Evolutionary conservation across 2,797 vertebrate species (phyloP).

Genomic region (Hypotaenidia okinawae): DNA sequence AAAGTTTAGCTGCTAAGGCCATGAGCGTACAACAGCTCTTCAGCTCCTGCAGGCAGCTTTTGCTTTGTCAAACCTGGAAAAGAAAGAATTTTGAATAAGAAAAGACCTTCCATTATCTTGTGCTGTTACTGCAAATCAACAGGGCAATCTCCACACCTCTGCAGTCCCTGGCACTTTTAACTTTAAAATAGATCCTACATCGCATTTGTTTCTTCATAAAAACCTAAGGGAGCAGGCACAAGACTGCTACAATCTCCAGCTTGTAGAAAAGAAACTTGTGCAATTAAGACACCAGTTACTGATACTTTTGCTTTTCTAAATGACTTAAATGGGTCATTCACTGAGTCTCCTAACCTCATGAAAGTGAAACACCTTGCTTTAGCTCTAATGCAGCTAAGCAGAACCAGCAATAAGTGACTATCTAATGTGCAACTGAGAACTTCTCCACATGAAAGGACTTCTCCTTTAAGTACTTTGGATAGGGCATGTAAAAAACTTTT

Average conservation of each 20-base stretch:
- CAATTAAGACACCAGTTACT: slow-evolving; percentile 46
- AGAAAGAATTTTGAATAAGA: background rate
- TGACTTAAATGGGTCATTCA: slow-evolving; percentile 39
- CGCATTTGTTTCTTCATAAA: background rate
- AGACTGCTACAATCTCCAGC: background rate
- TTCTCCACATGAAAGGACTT: background rate
- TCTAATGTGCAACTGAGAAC: slow-evolving; percentile 38
- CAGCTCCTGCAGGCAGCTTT: background rate
- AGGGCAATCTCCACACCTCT: background rate
- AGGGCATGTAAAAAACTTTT: slow-evolving; percentile 29
- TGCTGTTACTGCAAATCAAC: background rate
- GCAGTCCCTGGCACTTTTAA: background rate
- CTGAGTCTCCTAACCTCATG: background rate
- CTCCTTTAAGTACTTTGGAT: slow-evolving; percentile 22
- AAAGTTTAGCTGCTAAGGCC: background rate
- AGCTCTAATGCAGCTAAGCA: slow-evolving; percentile 42
- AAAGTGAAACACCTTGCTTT: slow-evolving; percentile 39
- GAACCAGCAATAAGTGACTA: slow-evolving; percentile 34
- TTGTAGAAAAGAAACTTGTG: slow-evolving; percentile 31
- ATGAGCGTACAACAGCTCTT: background rate
- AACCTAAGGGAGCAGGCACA: background rate
- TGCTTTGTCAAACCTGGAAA: background rate
- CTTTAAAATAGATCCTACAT: background rate
- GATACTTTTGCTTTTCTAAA: slow-evolving; percentile 50
- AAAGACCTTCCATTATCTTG: background rate